Percentiles rank a stretch among this genome's conserved stretches.
phyloP scores from a whole-genome alignment of 2,888 invertebrate species.

The Encarsia formosa region DNA sequence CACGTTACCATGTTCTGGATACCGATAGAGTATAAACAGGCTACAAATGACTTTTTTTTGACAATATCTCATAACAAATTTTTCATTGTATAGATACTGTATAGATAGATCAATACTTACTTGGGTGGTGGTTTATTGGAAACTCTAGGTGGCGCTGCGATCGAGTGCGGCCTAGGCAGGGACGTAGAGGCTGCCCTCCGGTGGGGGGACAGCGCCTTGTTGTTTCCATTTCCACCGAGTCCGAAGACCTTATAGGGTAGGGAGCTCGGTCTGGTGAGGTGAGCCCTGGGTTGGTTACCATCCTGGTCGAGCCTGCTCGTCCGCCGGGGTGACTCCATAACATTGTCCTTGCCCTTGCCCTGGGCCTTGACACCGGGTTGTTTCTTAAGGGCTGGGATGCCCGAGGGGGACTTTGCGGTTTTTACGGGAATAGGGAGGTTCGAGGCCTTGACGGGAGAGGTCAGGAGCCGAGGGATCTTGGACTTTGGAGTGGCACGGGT shows the following conservation, averaged over 20 bases:
- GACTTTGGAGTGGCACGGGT: slow-evolving; percentile 57
- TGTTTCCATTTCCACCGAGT: slow-evolving; percentile 41
- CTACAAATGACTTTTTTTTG: not conserved
- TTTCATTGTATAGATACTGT: slow-evolving; percentile 2
- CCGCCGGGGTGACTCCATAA: slow-evolving; percentile 43
- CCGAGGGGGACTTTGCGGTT: slow-evolving; percentile 37
- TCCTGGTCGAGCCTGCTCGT: slow-evolving; percentile 65
- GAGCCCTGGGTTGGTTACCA: slow-evolving; percentile 47
- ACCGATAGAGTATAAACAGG: no score
- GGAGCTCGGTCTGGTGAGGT: slow-evolving; percentile 62
- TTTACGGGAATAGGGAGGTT: slow-evolving; percentile 26
- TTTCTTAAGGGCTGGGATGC: slow-evolving; percentile 46
- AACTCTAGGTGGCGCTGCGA: slow-evolving; percentile 34
- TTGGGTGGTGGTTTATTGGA: slow-evolving; percentile 51
- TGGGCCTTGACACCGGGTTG: slow-evolving; percentile 2
- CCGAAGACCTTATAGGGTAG: slow-evolving; percentile 58
- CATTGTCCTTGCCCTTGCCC: slow-evolving; percentile 7
- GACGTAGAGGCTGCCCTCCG: slow-evolving; percentile 69
- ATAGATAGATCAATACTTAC: slow-evolving; percentile 47
- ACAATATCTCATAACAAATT: not conserved
- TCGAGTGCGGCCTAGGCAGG: slow-evolving; percentile 54
- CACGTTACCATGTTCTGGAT: no score
- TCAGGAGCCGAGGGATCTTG: slow-evolving; percentile 71
- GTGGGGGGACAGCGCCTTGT: slow-evolving; percentile 50
- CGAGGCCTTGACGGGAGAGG: slow-evolving; percentile 61